phyloP scores from a whole-genome alignment of 53 echinoderm and acorn worm genomes.

The Paelopatides confundens region DNA sequence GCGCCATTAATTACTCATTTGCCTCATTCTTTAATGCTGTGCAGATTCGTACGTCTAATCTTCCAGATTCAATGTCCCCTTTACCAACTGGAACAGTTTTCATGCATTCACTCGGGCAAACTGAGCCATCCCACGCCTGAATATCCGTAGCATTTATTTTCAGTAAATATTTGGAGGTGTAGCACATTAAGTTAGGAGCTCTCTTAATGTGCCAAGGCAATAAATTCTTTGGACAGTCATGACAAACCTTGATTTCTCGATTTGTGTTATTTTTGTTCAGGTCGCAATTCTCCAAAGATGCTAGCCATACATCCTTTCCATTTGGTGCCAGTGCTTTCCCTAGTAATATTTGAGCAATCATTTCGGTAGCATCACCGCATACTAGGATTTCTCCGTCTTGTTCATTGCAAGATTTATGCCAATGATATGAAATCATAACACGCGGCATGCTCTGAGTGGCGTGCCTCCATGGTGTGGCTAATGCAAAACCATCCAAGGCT shows the following conservation, averaged over 20 bases:
- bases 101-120: slow-evolving; percentile 15
- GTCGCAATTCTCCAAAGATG: neutral
- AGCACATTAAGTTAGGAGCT: neutral
- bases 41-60: slow-evolving; percentile 1
- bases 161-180: neutral
- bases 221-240: neutral
- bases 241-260: neutral
- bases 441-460: neutral
- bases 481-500: neutral
- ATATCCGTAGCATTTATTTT: neutral
- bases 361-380: neutral
- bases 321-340: neutral
- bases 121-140: slow-evolving; percentile 8
- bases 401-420: neutral
- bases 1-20: neutral
- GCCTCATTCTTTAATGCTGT: neutral
- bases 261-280: neutral
- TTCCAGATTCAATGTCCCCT: neutral
- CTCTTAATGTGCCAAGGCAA: neutral
- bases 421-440: neutral
- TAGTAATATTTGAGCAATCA: neutral
- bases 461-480: neutral
- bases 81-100: neutral
- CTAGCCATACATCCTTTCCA: neutral
- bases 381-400: neutral